phyloP scores from a whole-genome alignment of 2,888 invertebrate species.

The Ashinkailepas kermadecensis region DNA sequence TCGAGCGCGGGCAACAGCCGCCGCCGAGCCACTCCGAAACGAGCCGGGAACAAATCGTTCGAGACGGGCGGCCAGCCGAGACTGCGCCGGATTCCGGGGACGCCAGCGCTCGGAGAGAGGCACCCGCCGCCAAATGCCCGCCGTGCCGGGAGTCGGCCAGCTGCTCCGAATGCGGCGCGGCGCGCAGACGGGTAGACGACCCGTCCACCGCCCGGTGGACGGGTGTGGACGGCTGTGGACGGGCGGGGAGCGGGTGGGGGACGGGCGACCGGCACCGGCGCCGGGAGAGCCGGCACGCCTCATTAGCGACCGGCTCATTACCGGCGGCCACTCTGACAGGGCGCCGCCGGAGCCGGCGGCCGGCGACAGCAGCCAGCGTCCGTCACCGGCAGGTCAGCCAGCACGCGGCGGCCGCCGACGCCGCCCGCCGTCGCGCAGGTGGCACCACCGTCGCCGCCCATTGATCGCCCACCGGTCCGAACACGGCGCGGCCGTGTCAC shows the following conservation, averaged over 20 bases:
- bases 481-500: neutral
- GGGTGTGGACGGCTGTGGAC: neutral
- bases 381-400: too few species aligned
- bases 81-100: too few species aligned
- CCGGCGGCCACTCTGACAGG: neutral
- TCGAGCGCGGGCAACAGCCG: too few species aligned
- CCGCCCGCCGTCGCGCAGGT: neutral
- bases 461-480: neutral
- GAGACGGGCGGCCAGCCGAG: too few species aligned
- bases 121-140: too few species aligned
- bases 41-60: too few species aligned
- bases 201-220: neutral
- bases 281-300: neutral
- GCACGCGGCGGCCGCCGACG: too few species aligned
- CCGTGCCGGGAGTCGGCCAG: too few species aligned
- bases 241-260: neutral
- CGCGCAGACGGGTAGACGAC: too few species aligned
- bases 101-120: too few species aligned
- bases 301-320: neutral
- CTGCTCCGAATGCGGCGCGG: too few species aligned
- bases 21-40: too few species aligned
- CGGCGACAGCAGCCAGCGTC: neutral
- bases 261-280: neutral
- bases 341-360: neutral
- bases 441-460: neutral